Evolutionary conservation across 2,113 vertebrate species (phyloP), one percentile per base, ranked within the genome.

Genomic region (Phycodurus eques): DNA sequence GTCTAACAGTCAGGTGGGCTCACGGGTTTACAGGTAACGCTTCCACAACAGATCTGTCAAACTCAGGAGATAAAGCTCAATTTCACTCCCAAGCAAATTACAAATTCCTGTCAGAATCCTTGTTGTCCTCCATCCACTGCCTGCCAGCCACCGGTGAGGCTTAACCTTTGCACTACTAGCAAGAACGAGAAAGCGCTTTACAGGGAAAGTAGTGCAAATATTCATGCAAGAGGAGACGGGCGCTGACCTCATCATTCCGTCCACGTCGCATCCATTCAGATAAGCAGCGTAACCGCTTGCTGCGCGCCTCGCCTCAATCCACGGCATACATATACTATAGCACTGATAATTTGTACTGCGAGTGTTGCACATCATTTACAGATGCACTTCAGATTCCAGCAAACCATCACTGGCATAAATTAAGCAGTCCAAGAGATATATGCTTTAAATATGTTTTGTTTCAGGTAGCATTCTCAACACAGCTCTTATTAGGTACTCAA

Each of bases 251-350:
- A 88, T 90, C 86, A 92, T 91, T 92, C 91, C 53, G 84, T 83
- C 88, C 91, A 92, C 90, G 88, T 90, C 78, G 68, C 68, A 74
- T 74, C 80, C 78, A 86, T 86, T 88, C 90, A 90, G 88, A 92
- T 93, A 91, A 92, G 90, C 88, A 89, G 81, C 82, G 42, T 5
- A 77, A 67, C 85, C 76, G 87, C 90, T 87, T 89, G 82, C 87
- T 86, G 88, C 89, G 88, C 43, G 5, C 43, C 80, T 80, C 80
- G 74, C 83, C 86, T 80, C 85, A 75, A 80, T 85, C 84, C 65
- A 78, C 65, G 46, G 79, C 86, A 79, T 79, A 83, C 85, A 82
- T 85, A 85, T 75, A 81, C 82, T 85, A 88, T 88, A 86, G 85
- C 77, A 75, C 85, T 79, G 87, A 85, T 92, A 84, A 93, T 91